A percentile compares a stretch with the other conserved stretches of the same genome.
Evolutionary conservation across 2,888 invertebrate species (phyloP).

Genomic region (Dynastes hyllus): DNA sequence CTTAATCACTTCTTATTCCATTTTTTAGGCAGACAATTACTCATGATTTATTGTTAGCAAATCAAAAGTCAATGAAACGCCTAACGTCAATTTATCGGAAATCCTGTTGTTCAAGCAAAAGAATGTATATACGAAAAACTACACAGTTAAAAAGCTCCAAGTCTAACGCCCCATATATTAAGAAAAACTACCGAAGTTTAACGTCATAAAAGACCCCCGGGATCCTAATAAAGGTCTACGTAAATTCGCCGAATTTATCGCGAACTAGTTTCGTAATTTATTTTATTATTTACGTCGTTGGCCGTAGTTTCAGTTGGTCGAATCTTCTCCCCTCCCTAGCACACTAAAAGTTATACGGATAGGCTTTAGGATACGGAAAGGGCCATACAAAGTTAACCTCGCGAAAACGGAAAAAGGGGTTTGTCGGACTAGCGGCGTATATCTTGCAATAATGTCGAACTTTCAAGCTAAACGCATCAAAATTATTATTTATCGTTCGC

Average conservation of each 20-base stretch:
- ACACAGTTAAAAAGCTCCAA: background rate
- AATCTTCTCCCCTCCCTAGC: background rate
- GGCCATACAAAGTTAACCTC: background rate
- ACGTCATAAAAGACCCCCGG: slow-evolving; percentile 23
- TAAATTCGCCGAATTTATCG: slow-evolving; percentile 43
- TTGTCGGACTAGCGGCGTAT: slow-evolving; percentile 12
- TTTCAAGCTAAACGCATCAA: slow-evolving; percentile 36
- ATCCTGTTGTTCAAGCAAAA: no score
- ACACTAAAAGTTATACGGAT: slow-evolving; percentile 37
- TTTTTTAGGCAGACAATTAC: no score
- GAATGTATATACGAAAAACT: no score
- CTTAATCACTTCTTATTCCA: no score
- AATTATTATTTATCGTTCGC: slow-evolving; percentile 35
- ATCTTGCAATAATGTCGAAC: slow-evolving; percentile 33
- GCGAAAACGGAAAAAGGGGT: slow-evolving; percentile 33
- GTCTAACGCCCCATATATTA: slow-evolving; percentile 27
- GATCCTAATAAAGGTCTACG: slow-evolving; percentile 41
- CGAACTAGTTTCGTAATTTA: slow-evolving; percentile 34
- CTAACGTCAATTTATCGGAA: no score
- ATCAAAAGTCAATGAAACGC: no score
- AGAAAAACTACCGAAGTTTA: slow-evolving; percentile 46
- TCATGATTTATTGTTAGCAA: no score
- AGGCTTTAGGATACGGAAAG: background rate
- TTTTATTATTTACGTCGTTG: slow-evolving; percentile 27
- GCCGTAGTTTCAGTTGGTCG: background rate